Percentiles rank a stretch among this genome's conserved stretches.
Evolutionary conservation across 1,140 invertebrate species (phyloP).

Genomic region (Leptinotarsa lineolata): DNA sequence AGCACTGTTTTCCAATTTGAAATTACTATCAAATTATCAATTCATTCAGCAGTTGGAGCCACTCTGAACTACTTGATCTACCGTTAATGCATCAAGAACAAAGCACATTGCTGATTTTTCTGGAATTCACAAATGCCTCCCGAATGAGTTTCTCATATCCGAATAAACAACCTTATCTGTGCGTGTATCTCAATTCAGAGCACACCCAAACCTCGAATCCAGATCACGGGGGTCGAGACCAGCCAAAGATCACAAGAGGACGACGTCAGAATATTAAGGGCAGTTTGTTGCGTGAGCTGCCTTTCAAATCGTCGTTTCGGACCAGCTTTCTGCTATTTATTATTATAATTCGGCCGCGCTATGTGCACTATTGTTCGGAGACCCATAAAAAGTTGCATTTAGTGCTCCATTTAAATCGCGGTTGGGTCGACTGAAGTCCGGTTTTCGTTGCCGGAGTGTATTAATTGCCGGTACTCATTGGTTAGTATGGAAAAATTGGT

Average conservation of each 20-base stretch:
- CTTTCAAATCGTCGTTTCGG: slow-evolving; percentile 34
- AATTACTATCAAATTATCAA: no score
- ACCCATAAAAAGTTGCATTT: slow-evolving; percentile 40
- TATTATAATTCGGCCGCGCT: slow-evolving; percentile 41
- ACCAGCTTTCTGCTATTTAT: slow-evolving; percentile 35
- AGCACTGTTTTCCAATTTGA: no score
- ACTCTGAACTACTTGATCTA: no score
- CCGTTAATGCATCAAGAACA: no score
- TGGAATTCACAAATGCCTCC: not conserved
- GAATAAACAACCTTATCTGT: not conserved
- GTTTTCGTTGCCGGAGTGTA: slow-evolving; percentile 11
- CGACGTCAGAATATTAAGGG: slow-evolving; percentile 34
- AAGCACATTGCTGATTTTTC: no score
- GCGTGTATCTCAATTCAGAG: slow-evolving; percentile 22
- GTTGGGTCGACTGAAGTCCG: slow-evolving; percentile 9
- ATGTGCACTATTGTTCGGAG: slow-evolving; percentile 41
- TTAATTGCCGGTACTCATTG: slow-evolving; percentile 13
- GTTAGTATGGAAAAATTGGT: slow-evolving; percentile 18
- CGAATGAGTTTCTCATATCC: not conserved
- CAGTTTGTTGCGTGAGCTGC: slow-evolving; percentile 36
- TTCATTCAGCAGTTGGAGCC: no score
- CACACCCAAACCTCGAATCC: slow-evolving; percentile 36
- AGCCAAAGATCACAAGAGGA: slow-evolving; percentile 14
- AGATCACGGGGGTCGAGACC: slow-evolving; percentile 33
- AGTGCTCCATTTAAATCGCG: slow-evolving; percentile 31